phyloP scores from a whole-genome alignment of 2,888 invertebrate species.

The Campoletis raptor region DNA sequence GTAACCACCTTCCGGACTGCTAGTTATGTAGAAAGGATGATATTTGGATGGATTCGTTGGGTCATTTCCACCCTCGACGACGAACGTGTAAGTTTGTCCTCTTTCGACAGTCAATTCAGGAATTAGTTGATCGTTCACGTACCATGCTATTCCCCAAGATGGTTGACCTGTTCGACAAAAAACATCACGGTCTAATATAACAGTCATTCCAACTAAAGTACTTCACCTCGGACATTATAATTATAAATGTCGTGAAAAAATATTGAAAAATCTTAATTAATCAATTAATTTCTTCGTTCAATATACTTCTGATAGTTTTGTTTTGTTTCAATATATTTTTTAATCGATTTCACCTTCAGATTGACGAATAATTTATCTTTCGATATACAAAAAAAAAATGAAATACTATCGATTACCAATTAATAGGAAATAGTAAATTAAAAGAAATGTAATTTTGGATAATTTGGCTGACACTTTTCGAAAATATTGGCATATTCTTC shows the following conservation, averaged over 20 bases:
- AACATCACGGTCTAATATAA: neutral
- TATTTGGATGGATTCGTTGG: slow-evolving; percentile 92
- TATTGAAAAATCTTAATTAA: neutral
- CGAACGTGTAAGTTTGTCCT: slow-evolving; percentile 94
- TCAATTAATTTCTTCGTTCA: too few species aligned
- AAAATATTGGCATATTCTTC: neutral
- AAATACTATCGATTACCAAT: too few species aligned
- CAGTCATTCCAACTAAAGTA: neutral
- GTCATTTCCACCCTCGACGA: slow-evolving; percentile 94
- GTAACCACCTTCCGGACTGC: slow-evolving; percentile 94
- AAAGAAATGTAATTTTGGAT: neutral
- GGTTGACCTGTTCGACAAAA: slow-evolving; percentile 86
- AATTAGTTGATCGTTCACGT: slow-evolving; percentile 95
- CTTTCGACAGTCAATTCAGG: slow-evolving; percentile 96
- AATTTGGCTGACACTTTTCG: neutral
- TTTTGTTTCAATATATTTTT: too few species aligned
- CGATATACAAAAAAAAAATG: too few species aligned
- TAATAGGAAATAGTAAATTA: neutral
- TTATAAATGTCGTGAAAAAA: neutral
- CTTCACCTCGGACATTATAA: neutral
- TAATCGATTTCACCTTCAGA: neutral
- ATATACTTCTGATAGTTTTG: neutral
- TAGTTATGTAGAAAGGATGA: slow-evolving; percentile 97
- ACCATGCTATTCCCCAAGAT: slow-evolving; percentile 97
- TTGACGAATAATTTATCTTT: neutral